These are phyloP conservation scores for Nesoenas mayeri DNA, from an alignment of 2,113 vertebrate species.

Conservation along the genomic window DNA sequence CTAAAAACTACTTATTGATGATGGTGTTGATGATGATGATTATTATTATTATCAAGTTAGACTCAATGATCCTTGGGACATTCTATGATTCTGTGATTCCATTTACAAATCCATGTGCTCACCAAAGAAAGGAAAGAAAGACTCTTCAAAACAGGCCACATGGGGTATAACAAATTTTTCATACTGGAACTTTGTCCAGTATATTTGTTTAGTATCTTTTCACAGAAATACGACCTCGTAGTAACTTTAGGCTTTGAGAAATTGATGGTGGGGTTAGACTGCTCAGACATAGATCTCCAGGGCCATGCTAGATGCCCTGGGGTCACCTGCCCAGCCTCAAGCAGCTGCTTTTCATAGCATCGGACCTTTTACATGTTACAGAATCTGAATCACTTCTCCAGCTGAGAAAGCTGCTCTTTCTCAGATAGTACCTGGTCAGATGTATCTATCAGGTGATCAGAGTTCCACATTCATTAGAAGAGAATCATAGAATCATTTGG, in stretches of 20 bases:
- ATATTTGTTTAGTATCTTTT: background rate
- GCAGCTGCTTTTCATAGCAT: background rate
- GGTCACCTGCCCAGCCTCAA: background rate
- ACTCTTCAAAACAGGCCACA: background rate
- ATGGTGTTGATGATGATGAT: background rate
- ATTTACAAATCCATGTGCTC: background rate
- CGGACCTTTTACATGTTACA: background rate
- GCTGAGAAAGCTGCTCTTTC: background rate
- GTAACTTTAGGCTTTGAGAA: background rate
- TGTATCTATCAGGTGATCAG: background rate
- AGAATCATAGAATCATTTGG: no score
- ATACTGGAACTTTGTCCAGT: background rate
- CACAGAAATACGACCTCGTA: background rate
- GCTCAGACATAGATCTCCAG: background rate
- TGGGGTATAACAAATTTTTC: background rate
- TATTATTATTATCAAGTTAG: no score
- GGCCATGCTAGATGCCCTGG: no score
- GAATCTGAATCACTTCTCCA: background rate
- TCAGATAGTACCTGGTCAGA: background rate
- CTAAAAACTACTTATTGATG: background rate
- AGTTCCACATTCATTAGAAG: background rate
- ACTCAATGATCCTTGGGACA: no score
- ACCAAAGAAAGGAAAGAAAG: background rate
- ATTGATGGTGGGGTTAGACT: background rate
- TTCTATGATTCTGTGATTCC: background rate